Percentiles rank a stretch among this genome's conserved stretches.
These are phyloP conservation scores for Thamnophis elegans DNA, from an alignment of 2,797 vertebrate genomes.

Conservation along the genomic window DNA sequence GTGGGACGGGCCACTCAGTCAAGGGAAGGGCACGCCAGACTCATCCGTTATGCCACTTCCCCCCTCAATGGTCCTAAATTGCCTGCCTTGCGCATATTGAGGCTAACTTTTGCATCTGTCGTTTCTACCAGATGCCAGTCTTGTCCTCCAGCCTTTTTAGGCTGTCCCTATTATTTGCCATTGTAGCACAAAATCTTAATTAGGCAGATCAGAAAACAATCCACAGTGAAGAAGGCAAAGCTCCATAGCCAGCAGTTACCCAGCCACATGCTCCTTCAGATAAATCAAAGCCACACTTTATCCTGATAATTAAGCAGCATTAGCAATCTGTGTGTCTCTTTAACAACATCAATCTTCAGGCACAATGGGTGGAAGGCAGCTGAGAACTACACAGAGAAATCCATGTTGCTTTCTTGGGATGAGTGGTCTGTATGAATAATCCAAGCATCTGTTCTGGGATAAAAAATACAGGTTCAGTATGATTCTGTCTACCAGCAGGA, in stretches of 20 bases:
- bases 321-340: constrained; percentile 19
- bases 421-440: neutral
- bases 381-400: constrained; percentile 20
- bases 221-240: constrained; percentile 33
- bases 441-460: neutral
- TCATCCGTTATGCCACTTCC: constrained; percentile 50
- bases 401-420: constrained; percentile 8
- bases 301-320: constrained; percentile 10
- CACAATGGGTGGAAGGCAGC: neutral
- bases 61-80: constrained; percentile 47
- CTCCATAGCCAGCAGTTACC: neutral
- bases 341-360: constrained; percentile 15
- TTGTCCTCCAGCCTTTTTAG: constrained; percentile 33
- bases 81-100: constrained; percentile 48
- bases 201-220: constrained; percentile 30
- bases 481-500: neutral
- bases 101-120: constrained; percentile 44
- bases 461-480: constrained; percentile 9
- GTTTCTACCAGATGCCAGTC: constrained; percentile 60
- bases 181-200: constrained; percentile 48
- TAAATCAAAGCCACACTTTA: constrained; percentile 21
- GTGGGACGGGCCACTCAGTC: constrained; percentile 35
- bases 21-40: constrained; percentile 36
- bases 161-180: constrained; percentile 43
- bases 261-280: neutral